A percentile compares a stretch with the other conserved stretches of the same genome.
These are phyloP conservation scores for Aphis craccivora DNA, from an alignment of 1,140 invertebrate genomes.

Conservation along the genomic window DNA sequence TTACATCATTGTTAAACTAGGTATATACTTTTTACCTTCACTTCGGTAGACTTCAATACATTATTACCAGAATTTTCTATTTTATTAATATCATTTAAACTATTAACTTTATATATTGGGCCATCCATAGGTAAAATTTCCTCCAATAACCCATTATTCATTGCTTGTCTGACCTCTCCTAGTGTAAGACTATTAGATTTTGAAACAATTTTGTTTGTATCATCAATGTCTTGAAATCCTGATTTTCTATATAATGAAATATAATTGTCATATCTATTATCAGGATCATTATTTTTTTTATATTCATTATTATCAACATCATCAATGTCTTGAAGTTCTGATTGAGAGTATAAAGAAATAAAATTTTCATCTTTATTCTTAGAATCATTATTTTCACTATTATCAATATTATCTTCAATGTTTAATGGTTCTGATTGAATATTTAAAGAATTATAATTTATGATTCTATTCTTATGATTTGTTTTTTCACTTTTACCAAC, in stretches of 20 bases:
- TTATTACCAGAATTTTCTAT: not conserved
- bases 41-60: not conserved
- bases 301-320: not conserved
- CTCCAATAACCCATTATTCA: constrained; percentile 31
- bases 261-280: not conserved
- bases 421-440: not conserved
- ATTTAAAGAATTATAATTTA: not conserved
- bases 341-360: constrained; percentile 14
- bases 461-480: not conserved
- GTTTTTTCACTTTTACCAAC: not conserved
- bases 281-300: not conserved
- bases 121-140: constrained; percentile 6
- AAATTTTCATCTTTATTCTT: not conserved
- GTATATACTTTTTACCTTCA: not conserved
- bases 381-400: not conserved
- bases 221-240: not conserved
- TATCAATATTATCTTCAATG: not conserved
- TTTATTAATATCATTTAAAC: not conserved
- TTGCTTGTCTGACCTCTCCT: constrained; percentile 36
- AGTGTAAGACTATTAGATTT: constrained; percentile 33
- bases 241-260: not conserved
- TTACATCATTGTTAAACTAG: not conserved
- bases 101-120: constrained; percentile 5
- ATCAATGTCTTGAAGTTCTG: not conserved
- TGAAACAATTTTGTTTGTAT: not conserved